A percentile compares a stretch with the other conserved stretches of the same genome.
phyloP scores from a whole-genome alignment of 2,797 vertebrate genomes.

The Epinephelus malabaricus region DNA sequence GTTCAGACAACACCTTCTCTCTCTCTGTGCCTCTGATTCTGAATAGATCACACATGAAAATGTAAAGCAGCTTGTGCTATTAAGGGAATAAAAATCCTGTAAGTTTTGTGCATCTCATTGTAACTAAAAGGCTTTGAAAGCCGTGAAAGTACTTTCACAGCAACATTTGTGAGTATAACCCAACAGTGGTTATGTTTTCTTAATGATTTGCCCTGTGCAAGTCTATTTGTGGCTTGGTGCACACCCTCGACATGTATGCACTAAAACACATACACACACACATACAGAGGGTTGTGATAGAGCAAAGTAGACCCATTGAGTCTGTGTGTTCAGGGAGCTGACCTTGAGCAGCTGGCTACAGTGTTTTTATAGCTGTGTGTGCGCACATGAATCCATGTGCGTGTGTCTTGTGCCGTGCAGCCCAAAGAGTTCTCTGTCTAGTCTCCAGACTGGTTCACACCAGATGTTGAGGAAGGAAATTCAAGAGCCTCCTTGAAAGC shows the following conservation, averaged over 20 bases:
- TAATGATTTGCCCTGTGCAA: conserved; percentile 10
- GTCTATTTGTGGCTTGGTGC: conserved; percentile 12
- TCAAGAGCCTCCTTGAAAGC: conserved; percentile 57
- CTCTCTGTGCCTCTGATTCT: not conserved
- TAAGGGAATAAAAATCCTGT: not conserved
- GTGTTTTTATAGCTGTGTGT: conserved; percentile 69
- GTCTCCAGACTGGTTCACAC: conserved; percentile 43
- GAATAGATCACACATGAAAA: not conserved
- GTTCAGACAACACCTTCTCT: not conserved
- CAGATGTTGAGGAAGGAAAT: conserved; percentile 77
- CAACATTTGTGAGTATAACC: not conserved
- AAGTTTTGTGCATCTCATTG: not conserved
- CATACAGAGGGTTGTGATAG: conserved; percentile 34
- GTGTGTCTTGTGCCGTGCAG: conserved; percentile 26
- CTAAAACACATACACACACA: conserved; percentile 21
- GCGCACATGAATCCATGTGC: conserved; percentile 20
- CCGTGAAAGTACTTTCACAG: not conserved
- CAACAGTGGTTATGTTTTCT: not conserved
- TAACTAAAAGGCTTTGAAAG: not conserved
- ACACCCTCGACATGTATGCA: conserved; percentile 34
- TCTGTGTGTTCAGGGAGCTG: conserved; percentile 71
- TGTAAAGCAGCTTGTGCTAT: not conserved
- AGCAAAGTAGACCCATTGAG: conserved; percentile 54
- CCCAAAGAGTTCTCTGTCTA: conserved; percentile 64
- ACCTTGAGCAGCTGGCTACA: conserved; percentile 70